Evolutionary conservation across 2,888 invertebrate species (phyloP), one percentile per base, ranked within the genome.

Genomic region (Caenorhabditis sulstoni): DNA sequence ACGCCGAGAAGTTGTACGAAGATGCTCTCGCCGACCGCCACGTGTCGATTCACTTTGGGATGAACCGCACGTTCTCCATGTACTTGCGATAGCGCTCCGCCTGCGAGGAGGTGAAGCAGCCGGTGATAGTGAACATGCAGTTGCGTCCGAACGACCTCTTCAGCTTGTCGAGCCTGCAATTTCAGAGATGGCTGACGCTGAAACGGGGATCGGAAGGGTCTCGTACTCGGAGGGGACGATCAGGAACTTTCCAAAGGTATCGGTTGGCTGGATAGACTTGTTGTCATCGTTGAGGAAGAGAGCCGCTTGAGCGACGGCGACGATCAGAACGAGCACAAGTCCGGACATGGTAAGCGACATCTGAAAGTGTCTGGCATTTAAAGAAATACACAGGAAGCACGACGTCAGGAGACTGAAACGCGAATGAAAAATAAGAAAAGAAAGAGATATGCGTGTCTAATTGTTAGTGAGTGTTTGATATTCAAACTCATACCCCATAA

Each of bases 111-210:
- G 80, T 80, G 66, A 80, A 75, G 53, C 80, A 80, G 14, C 75
- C 70, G 11, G 70, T 29, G 44, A 80, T 75, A 14, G 70, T 59
- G 52, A 80, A 62, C 65, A 80, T 62, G 47, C 80, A 80, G 45
- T 80, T 75, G 39, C 75, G 64, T 14, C 80, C 80, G 23, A 80
- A 71, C 20, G 75, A 76, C 58, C 80, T 70, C 45, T 80, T 80
- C 66, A 80, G 12, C 45, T 79, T 79, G 64, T 74, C 68, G 16
- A 79, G n/a, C 39, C 75, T 75, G 62, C 7, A 74, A 77, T 41
- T 41, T 11, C 7, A 3, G 41, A 41, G 12, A 8, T 29, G 7
- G 29, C 3, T 5, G 7, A 29, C 29, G 29, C 29, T 29, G 23
- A 18, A 44, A 58, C 58, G 3, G n/a, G n/a, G 44, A 44, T 47